These are phyloP conservation scores for Homarus americanus DNA, from an alignment of 1,140 invertebrate genomes.

Conservation along the genomic window DNA sequence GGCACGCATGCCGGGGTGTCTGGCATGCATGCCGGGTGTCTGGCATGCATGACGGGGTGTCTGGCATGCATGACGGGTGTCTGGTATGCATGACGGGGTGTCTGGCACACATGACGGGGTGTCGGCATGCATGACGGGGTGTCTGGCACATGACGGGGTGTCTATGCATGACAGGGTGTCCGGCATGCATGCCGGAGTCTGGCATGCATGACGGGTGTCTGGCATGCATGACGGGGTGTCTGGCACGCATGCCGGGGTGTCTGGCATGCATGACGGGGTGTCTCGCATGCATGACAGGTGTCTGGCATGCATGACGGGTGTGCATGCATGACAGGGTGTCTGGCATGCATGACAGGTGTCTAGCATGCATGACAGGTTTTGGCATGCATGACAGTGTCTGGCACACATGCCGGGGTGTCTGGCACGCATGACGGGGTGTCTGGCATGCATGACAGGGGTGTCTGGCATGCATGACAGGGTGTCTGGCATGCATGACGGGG, in stretches of 20 bases:
- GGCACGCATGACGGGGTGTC: too few species aligned
- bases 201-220: neutral
- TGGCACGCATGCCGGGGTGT: neutral
- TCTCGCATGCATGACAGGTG: neutral
- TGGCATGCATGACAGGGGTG: neutral
- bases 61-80: too few species aligned
- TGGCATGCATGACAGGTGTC: neutral
- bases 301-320: neutral
- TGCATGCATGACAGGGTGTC: neutral
- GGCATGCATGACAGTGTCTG: neutral
- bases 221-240: neutral
- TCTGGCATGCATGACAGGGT: constrained; percentile 7
- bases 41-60: too few species aligned
- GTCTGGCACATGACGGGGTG: neutral
- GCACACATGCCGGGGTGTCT: too few species aligned
- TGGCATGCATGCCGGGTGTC: too few species aligned
- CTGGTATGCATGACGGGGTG: too few species aligned
- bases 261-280: neutral
- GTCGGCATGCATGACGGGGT: too few species aligned
- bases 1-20: too few species aligned
- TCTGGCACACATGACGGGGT: too few species aligned
- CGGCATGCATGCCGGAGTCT: neutral
- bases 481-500: too few species aligned
- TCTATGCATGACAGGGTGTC: neutral
- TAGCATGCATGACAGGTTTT: neutral